Conservation (phyloP, 2,797 vertebrate genomes). For the Melanitta fusca region DNA sequence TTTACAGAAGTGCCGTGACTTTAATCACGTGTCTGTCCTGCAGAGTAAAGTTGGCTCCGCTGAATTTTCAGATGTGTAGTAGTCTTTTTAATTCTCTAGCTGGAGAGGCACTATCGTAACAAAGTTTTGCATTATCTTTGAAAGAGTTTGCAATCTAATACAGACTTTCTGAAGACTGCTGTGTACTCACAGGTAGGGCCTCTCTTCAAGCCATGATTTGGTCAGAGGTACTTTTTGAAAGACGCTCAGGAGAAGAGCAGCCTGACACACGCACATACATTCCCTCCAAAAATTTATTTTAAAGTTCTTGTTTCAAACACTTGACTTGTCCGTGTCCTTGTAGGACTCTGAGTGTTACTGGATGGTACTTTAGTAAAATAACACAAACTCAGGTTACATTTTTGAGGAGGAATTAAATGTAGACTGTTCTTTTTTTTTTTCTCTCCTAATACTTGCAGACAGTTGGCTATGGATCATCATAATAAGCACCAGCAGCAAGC, state of each 20-base stretch:
- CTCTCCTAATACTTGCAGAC: not conserved
- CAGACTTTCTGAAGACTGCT: not conserved
- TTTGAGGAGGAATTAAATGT: not conserved
- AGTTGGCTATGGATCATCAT: not conserved
- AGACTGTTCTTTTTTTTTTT: not conserved
- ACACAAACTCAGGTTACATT: not conserved
- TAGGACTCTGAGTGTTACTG: not conserved
- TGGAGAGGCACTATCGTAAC: not conserved
- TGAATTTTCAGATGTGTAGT: not conserved
- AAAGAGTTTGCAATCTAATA: not conserved
- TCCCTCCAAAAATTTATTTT: fast-evolving
- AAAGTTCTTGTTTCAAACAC: not conserved
- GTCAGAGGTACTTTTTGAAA: not conserved
- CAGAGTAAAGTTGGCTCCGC: not conserved
- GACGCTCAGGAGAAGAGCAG: not conserved
- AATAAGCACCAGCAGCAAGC: not conserved
- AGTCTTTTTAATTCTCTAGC: not conserved
- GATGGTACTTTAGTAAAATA: not conserved
- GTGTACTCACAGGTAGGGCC: not conserved
- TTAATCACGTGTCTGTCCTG: fast-evolving
- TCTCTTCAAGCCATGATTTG: not conserved
- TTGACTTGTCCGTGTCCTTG: fast-evolving
- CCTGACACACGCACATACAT: not conserved
- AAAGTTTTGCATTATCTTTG: fast-evolving
- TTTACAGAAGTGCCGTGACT: fast-evolving